A percentile compares a stretch with the other conserved stretches of the same genome.
Conservation (phyloP, 2,797 vertebrate genomes). For the Hippopotamyrus pictus region DNA sequence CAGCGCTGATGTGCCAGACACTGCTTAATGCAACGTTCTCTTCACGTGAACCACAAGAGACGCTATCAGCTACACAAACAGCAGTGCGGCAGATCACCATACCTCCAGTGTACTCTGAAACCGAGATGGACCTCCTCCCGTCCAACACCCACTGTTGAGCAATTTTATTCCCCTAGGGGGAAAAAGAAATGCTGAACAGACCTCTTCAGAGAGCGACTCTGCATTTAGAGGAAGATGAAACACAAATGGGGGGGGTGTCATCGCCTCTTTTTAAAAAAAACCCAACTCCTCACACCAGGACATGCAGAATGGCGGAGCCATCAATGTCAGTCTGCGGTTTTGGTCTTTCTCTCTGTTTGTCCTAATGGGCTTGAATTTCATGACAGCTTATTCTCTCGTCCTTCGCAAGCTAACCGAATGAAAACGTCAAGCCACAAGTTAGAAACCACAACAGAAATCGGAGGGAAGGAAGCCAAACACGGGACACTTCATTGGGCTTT, state of each 20-base stretch:
- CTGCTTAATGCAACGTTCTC: neutral
- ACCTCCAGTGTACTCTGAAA: neutral
- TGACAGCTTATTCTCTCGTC: neutral
- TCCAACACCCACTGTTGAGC: neutral
- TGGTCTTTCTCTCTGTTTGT: neutral
- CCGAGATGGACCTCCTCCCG: neutral
- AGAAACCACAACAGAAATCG: neutral
- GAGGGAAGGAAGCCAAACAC: neutral
- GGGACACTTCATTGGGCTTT: neutral
- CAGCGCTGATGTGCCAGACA: neutral
- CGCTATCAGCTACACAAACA: neutral
- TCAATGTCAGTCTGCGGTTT: neutral
- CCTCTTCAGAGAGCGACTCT: neutral
- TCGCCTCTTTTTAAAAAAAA: neutral
- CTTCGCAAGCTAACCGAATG: neutral
- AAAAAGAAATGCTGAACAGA: neutral
- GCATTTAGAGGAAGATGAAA: neutral
- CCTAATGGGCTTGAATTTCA: conserved; percentile 10
- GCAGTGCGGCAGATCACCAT: neutral
- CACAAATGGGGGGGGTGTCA: neutral
- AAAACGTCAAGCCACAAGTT: conserved; percentile 16
- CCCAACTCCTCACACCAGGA: neutral
- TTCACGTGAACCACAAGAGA: neutral
- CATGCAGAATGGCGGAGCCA: neutral
- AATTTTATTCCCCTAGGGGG: neutral